Base-by-base conservation (phyloP, 2,797 vertebrate species). In the Argya squamiceps region DNA sequence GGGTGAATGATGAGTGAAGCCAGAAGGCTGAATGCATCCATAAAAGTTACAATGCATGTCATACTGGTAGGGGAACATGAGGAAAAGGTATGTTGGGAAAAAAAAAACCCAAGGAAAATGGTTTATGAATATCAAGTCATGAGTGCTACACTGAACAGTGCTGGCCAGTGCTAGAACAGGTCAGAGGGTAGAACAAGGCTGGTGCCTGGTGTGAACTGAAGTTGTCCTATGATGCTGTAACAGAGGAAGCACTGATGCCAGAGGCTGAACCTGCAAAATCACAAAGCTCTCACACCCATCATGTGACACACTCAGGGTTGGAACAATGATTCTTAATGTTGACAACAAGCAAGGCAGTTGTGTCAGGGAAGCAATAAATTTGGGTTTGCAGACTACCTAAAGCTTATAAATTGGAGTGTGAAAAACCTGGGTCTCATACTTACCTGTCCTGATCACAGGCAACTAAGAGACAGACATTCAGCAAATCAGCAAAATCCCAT, bases 151-250 rank as follows among this genome's bases (percentile, higher is more conserved):
- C 18, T 91, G 69, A 83, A 73, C 60, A 41, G 79, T 39, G 58
- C 68, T 92, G 74, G 49, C 49, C 36, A 89, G 82, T 71, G 80
- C 94, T 95, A 39, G 59, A 93, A 87, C 22, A 77, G 68, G 74
- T 92, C 81, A 94, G 70, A 50, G 92, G 23, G 30, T 24, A 75
- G 76, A 71, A 56, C 2, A 27, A 86, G 41, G 44, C 70, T 53
- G n/a, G 60, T 70, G 81, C 37, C 52, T 67, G 63, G 50, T 5
- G 10, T 64, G 80, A 93, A 23, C 74, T 79, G 88, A 70, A 39
- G 52, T 63, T 95, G 63, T 76, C 44, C 52, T 79, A 6, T 69
- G 67, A 59, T 36, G 49, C 63, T 82, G 32, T 55, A 82, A 58
- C 0, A 0, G 63, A 60, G 67, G 23, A 21, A 92, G 50, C 0